Conservation (phyloP, 2,888 invertebrate genomes). For the Chrysomela aeneicollis region DNA sequence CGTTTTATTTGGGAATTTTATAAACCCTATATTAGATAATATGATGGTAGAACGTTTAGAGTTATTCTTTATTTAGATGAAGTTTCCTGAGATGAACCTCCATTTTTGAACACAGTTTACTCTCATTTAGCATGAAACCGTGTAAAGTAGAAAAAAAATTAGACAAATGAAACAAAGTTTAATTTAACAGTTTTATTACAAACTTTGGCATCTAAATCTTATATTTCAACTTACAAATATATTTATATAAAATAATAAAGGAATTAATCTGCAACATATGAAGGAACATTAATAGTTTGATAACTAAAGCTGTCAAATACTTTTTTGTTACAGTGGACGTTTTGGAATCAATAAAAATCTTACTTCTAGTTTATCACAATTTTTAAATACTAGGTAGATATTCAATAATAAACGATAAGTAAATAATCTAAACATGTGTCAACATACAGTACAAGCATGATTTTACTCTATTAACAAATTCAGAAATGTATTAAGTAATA, state of each 20-base stretch:
- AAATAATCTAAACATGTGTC: background rate
- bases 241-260: background rate
- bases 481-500: too few species aligned
- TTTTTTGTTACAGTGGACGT: background rate
- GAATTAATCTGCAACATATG: background rate
- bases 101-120: too few species aligned
- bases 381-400: slow-evolving; percentile 24
- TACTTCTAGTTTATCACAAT: slow-evolving; percentile 30
- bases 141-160: too few species aligned
- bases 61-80: too few species aligned
- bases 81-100: too few species aligned
- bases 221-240: slow-evolving; percentile 24
- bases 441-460: background rate
- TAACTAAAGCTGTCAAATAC: background rate
- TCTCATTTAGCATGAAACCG: too few species aligned
- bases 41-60: too few species aligned
- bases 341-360: slow-evolving; percentile 1
- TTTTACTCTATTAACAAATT: background rate
- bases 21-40: too few species aligned
- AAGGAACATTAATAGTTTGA: background rate
- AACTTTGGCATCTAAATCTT: slow-evolving; percentile 25
- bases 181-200: slow-evolving; percentile 29
- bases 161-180: background rate
- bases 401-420: background rate
- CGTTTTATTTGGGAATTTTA: background rate